Evolutionary conservation across 2,888 invertebrate genomes (phyloP), one percentile per base, ranked within the genome.

Genomic region (Pyrocoelia pectoralis): DNA sequence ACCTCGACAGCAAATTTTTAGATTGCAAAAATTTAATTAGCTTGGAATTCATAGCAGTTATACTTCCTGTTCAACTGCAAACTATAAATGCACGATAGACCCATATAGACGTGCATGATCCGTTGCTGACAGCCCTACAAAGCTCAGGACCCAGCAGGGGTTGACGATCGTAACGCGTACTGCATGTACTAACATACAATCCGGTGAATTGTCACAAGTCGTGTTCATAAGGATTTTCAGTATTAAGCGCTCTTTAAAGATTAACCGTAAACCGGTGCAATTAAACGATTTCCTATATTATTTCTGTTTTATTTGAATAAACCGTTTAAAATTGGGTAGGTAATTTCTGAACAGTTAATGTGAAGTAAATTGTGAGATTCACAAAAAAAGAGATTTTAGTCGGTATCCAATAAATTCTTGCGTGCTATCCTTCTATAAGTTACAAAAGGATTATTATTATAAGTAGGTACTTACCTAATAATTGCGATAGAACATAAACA

Each of bases 91-190:
- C 53, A 60, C 67, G 60, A 41, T 49, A 55, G 62, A 59, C 67
- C 66, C 67, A 61, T 65, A 67, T 63, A 73, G 73, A 74, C 73
- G 70, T 66, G 73, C 73, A 71, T 79, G 77, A 78, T 78, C 78
- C 78, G 76, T 76, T 76, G 77, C 74, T 78, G 79, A 79, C 78
- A 77, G 73, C 74, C 74, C 72, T 71, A 80, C 78, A 80, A 79
- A 77, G 75, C 70, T 72, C 69, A 68, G 71, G 72, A 74, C 75
- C 72, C 75, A 72, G 74, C 75, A 72, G 78, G 76, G 76, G 73
- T 73, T 75, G 73, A 73, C 74, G 74, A 72, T 70, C 65, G 66
- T 66, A 64, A 63, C 70, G 58, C 69, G 69, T 64, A 70, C 68
- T 69, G 61, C 67, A 70, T 33, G n/a, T 33, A n/a, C 71, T 64